phyloP scores from a whole-genome alignment of 2,797 vertebrate genomes.

The Naso thynnoides region DNA sequence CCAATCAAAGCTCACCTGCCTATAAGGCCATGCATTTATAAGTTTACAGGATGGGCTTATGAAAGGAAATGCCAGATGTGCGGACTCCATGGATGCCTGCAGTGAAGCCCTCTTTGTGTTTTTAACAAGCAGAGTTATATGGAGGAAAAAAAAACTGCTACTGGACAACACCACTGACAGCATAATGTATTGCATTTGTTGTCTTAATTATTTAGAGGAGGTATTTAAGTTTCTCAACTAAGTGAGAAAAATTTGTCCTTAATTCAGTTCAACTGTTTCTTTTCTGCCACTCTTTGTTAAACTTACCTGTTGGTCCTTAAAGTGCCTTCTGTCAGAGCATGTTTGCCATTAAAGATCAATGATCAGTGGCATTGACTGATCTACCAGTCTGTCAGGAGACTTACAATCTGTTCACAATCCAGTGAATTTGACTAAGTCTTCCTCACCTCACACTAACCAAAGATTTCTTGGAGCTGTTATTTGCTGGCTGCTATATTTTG shows the following conservation, averaged over 20 bases:
- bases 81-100: constrained; percentile 2
- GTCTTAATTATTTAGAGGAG: neutral
- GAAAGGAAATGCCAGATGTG: constrained; percentile 9
- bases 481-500: constrained; percentile 50
- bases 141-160: neutral
- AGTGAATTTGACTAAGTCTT: constrained; percentile 13
- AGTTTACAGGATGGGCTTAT: constrained; percentile 36
- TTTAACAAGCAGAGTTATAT: constrained; percentile 1
- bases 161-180: neutral
- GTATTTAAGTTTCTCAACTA: neutral
- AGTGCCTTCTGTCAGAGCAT: constrained; percentile 61
- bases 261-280: neutral
- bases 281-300: constrained; percentile 25
- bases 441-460: constrained; percentile 52
- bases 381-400: constrained; percentile 22
- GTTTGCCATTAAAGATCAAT: constrained; percentile 32
- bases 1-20: constrained; percentile 67
- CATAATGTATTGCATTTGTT: constrained; percentile 5
- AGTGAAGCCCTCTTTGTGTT: neutral
- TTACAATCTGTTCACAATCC: constrained; percentile 1
- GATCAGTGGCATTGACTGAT: constrained; percentile 31
- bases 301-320: constrained; percentile 23
- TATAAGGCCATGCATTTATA: constrained; percentile 84
- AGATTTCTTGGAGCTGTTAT: constrained; percentile 46
- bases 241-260: neutral